Conservation (phyloP, 2,113 vertebrate genomes). For the Nothoprocta pentlandii region DNA sequence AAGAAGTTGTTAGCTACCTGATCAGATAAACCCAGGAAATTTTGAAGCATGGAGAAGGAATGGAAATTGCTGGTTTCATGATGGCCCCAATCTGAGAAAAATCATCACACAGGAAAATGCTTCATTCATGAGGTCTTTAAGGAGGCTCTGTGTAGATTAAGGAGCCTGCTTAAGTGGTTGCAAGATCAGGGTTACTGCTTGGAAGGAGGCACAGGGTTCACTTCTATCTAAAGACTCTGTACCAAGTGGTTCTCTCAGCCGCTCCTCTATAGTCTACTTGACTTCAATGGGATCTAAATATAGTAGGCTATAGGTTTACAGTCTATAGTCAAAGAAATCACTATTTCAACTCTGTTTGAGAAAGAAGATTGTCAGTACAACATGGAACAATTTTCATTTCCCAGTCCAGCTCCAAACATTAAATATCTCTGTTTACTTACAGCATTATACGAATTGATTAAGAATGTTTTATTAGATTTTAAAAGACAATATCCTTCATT, state of each 20-base stretch:
- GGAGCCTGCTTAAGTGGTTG: background rate
- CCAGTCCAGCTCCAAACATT: conserved; percentile 8
- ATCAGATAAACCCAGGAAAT: background rate
- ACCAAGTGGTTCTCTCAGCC: background rate
- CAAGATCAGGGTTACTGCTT: background rate
- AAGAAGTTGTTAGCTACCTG: background rate
- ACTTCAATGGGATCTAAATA: conserved; percentile 21
- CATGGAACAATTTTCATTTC: background rate
- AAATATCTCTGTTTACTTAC: conserved; percentile 22
- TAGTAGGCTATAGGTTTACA: background rate
- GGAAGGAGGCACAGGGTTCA: background rate
- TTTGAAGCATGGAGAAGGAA: background rate
- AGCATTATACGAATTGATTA: conserved; percentile 23
- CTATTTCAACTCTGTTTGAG: conserved; percentile 21
- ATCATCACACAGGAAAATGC: background rate
- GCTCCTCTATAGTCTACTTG: background rate
- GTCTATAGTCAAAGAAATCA: conserved; percentile 18
- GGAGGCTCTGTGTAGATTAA: background rate
- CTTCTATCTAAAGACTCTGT: background rate
- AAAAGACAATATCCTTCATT: background rate
- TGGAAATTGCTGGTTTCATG: background rate
- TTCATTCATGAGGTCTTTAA: background rate
- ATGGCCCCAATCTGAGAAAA: background rate
- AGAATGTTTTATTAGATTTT: conserved; percentile 19
- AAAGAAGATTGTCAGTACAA: conserved; percentile 15